Base-by-base conservation (phyloP, 2,797 vertebrate genomes). In the Hippocampus kuda region DNA sequence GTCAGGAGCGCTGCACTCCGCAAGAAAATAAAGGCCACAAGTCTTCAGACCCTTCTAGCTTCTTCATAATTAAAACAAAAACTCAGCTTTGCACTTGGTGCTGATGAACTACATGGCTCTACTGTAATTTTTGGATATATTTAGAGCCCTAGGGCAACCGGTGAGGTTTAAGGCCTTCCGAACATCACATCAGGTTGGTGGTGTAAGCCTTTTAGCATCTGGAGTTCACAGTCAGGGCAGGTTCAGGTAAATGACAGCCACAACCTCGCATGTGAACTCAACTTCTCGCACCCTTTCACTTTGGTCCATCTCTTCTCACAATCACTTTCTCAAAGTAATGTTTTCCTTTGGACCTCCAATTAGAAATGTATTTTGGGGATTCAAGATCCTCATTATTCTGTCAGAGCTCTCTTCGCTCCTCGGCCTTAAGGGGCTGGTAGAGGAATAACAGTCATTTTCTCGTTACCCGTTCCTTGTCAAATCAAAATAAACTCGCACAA, bases 31-130 rank as follows among this genome's bases (percentile, higher is more conserved):
- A 46, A 65, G 42, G n/a, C 20, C 38, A 63, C 57, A 34, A 60
- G 26, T 16, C 30, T 38, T 60, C 11, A 24, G 38, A 84, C 80
- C 70, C 77, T 75, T 75, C 48, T 27, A 78, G 82, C 75, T 65
- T 69, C 69, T 79, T 77, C 81, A 80, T 87, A 86, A 90, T 89
- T 88, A 88, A 81, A 82, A 73, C 70, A 70, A 68, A 78, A 49
- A 48, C 78, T 87, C 79, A 86, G 84, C 77, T 80, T 82, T 84
- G 78, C 63, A 71, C 61, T 82, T 81, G 79, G 81, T 85, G 81
- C 71, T 6, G 66, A 62, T 3, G 27, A 68, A 72, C 73, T 68
- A 72, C n/a, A 69, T 48, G 74, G 38, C 13, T 75, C 75, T 70
- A 68, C 72, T 72, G 69, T 16, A 59, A 56, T 62, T 53, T 53